phyloP scores from a whole-genome alignment of 1,140 invertebrate genomes.

The Apis florea region DNA sequence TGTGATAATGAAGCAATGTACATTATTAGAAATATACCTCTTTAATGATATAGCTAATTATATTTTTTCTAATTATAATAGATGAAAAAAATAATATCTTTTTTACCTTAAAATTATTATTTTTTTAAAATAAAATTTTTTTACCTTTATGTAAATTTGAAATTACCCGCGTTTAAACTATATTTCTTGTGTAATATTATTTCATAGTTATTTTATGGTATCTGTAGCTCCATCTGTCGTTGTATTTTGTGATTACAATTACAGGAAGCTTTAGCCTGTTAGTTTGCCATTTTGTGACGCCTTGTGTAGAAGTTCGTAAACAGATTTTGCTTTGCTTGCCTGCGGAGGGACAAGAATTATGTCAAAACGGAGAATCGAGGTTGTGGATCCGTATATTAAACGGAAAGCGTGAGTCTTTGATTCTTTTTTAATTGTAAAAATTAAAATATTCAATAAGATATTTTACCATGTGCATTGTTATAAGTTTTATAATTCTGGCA shows the following conservation, averaged over 20 bases:
- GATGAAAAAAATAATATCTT: slow-evolving; percentile 39
- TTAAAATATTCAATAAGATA: slow-evolving; percentile 24
- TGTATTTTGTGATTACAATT: slow-evolving; percentile 10
- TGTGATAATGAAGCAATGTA: slow-evolving; percentile 92
- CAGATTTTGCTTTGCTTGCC: slow-evolving; percentile 59
- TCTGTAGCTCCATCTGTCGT: slow-evolving; percentile 45
- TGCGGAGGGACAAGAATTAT: slow-evolving; percentile 77
- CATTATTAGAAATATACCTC: slow-evolving; percentile 84
- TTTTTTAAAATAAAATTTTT: background rate
- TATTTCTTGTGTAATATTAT: background rate
- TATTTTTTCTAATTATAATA: slow-evolving; percentile 51
- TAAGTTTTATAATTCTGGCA: slow-evolving; percentile 37
- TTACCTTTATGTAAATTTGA: slow-evolving; percentile 9
- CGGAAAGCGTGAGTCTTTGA: slow-evolving; percentile 84
- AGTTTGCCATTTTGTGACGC: slow-evolving; percentile 79
- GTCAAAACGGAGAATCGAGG: slow-evolving; percentile 92
- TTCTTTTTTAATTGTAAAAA: slow-evolving; percentile 7
- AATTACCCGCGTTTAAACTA: background rate
- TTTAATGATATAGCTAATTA: slow-evolving; percentile 53
- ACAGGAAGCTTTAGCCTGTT: slow-evolving; percentile 51
- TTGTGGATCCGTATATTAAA: slow-evolving; percentile 90
- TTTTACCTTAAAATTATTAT: slow-evolving; percentile 5
- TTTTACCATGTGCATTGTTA: slow-evolving; percentile 66
- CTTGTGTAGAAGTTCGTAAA: slow-evolving; percentile 66
- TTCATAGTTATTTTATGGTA: background rate